Evolutionary conservation across 2,113 vertebrate species (phyloP).

Genomic region (Apistogramma diplotaenia): DNA sequence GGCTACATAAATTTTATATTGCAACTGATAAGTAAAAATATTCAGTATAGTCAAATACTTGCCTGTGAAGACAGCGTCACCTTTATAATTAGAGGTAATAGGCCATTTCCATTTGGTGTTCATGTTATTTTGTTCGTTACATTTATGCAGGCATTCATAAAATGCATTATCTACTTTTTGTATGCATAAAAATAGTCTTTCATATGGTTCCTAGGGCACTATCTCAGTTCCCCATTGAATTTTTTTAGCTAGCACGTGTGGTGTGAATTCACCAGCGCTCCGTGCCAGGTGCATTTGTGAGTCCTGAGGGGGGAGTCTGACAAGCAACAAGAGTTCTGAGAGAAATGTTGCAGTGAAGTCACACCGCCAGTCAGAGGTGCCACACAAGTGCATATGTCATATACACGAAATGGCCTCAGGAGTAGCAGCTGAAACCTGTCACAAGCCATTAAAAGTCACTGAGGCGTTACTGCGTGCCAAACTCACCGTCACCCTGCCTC

Average conservation of each 20-base stretch:
- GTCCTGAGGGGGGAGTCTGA: slow-evolving; percentile 55
- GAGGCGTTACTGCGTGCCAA: slow-evolving; percentile 43
- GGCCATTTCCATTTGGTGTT: slow-evolving; percentile 7
- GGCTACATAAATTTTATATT: not conserved
- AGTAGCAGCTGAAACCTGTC: slow-evolving; percentile 69
- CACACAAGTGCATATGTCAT: slow-evolving; percentile 65
- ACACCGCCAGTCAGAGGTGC: slow-evolving; percentile 64
- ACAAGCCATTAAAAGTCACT: slow-evolving; percentile 53
- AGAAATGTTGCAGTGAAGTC: slow-evolving; percentile 58
- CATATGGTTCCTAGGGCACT: slow-evolving; percentile 5
- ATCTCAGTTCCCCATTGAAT: slow-evolving; percentile 13
- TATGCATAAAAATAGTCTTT: slow-evolving; percentile 22
- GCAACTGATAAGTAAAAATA: not conserved
- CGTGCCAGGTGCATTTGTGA: slow-evolving; percentile 58
- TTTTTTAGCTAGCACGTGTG: slow-evolving; percentile 21
- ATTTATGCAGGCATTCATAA: slow-evolving; percentile 19
- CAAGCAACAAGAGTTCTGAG: slow-evolving; percentile 54
- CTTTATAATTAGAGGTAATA: not conserved
- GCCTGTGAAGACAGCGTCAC: not conserved
- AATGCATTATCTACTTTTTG: slow-evolving; percentile 6
- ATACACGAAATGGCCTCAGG: slow-evolving; percentile 66
- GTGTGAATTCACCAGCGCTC: slow-evolving; percentile 26
- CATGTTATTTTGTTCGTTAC: slow-evolving; percentile 27
- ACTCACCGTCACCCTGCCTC: slow-evolving; percentile 35
- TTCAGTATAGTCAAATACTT: not conserved